Base-by-base conservation (phyloP, 2,797 vertebrate genomes). In the Acropternis orthonyx region DNA sequence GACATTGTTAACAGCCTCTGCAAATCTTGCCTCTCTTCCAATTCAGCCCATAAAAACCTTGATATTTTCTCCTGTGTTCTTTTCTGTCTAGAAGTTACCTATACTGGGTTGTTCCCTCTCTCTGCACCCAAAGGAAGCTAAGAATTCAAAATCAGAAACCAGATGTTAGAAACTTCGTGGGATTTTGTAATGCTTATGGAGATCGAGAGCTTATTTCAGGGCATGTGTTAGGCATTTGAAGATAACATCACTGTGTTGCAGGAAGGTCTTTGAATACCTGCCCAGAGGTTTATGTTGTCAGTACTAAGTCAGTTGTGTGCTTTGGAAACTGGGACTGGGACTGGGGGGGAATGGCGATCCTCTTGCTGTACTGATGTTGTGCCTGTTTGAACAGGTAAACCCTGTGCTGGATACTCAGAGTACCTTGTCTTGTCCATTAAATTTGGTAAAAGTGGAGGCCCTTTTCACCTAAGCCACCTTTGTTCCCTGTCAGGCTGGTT, bases 321-420 rank as follows among this genome's bases (percentile, higher is more conserved):
- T 46, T 83, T 2, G 7, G 34, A 77, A 68, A 37, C 39, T 22
- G 0, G 2, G 12, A 4, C 14, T 75, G 27, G 43, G 43, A 16
- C 32, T 51, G 10, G 14, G 7, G 26, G 37, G 21, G 32, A 12
- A 8, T 1, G 0, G 4, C 46, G 20, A 16, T 89, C 20, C 20
- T 71, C 14, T 54, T 0, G 0, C 39, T 80, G 27, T 37, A 3
- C 15, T 39, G 18, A 10, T 77, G 28, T 27, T 59, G 14, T 48
- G 15, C 26, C 12, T 86, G 24, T 27, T 15, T 71, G 37, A 92
- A 55, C 24, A 73, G 34, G 44, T 22, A 17, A 67, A 55, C 9
- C 8, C 30, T 61, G 1, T 39, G 14, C 46, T 72, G 67, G 18
- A 3, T 67, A 12, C n/a, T 66, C 7, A 1, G 43, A 36, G 14